Conservation (phyloP, 2,113 vertebrate species). For the Oplegnathus fasciatus region DNA sequence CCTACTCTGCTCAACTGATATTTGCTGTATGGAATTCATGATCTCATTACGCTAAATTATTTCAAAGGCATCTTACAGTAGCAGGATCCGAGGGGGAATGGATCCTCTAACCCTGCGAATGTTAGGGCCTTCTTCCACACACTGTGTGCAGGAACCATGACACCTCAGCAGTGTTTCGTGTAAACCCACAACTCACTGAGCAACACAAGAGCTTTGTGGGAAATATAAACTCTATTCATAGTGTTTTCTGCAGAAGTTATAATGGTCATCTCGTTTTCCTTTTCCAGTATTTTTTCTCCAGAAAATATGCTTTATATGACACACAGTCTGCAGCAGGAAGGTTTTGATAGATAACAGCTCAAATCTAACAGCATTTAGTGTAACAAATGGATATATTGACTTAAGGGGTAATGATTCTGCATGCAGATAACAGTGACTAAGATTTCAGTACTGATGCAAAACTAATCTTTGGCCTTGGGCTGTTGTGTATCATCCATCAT, state of each 20-base stretch:
- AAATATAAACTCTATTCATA: neutral
- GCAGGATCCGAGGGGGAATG: neutral
- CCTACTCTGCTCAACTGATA: neutral
- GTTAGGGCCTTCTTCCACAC: neutral
- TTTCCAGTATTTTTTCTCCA: neutral
- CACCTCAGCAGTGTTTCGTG: neutral
- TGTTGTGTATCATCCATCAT: conserved; percentile 22
- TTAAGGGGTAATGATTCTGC: neutral
- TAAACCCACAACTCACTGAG: neutral
- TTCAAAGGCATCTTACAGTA: neutral
- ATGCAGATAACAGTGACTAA: conserved; percentile 35
- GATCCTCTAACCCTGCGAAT: neutral
- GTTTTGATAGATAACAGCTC: conserved; percentile 2
- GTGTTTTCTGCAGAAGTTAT: neutral
- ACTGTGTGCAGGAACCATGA: conserved; percentile 8
- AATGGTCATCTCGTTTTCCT: neutral
- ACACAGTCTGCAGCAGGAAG: neutral
- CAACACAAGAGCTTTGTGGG: neutral
- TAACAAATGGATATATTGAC: conserved; percentile 1
- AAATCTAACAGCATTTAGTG: conserved; percentile 7
- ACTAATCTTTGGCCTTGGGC: conserved; percentile 23
- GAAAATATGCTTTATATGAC: neutral
- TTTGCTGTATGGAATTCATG: neutral
- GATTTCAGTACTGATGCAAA: conserved; percentile 19
- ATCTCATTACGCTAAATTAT: too few species aligned